Conservation (phyloP, 1,140 invertebrate genomes). For the Cydia fagiglandana region DNA sequence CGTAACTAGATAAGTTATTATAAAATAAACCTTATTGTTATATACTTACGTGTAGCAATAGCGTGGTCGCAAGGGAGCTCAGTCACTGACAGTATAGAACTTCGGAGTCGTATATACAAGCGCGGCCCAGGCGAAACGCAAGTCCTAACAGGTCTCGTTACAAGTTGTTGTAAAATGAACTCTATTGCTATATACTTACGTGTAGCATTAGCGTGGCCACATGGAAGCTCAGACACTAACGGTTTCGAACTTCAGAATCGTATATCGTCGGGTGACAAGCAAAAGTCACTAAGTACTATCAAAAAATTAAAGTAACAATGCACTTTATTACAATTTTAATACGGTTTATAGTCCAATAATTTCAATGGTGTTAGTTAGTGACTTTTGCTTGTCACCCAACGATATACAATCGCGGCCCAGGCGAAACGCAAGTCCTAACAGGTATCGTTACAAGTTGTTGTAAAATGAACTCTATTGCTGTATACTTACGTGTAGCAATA, state of each 20-base stretch:
- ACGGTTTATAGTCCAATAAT: too few species aligned
- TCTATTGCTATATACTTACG: conserved; percentile 55
- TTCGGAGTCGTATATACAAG: background rate
- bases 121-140: background rate
- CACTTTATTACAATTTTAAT: too few species aligned
- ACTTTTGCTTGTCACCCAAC: too few species aligned
- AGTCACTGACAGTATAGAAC: background rate
- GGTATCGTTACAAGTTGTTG: background rate
- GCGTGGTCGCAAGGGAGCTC: background rate
- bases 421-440: conserved; percentile 36
- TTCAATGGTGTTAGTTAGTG: too few species aligned
- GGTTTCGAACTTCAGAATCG: background rate
- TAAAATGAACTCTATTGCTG: background rate
- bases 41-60: conserved; percentile 56
- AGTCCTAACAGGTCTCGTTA: background rate
- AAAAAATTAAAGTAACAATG: too few species aligned
- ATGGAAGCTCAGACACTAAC: background rate
- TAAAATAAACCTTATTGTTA: background rate
- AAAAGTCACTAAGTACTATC: too few species aligned
- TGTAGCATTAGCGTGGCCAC: background rate
- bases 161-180: conserved; percentile 19
- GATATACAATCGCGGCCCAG: background rate
- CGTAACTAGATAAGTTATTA: background rate
- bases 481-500: conserved; percentile 94
- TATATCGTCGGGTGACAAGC: too few species aligned